Base-by-base conservation (phyloP, 2,113 vertebrate species). In the Microtus ochrogaster region DNA sequence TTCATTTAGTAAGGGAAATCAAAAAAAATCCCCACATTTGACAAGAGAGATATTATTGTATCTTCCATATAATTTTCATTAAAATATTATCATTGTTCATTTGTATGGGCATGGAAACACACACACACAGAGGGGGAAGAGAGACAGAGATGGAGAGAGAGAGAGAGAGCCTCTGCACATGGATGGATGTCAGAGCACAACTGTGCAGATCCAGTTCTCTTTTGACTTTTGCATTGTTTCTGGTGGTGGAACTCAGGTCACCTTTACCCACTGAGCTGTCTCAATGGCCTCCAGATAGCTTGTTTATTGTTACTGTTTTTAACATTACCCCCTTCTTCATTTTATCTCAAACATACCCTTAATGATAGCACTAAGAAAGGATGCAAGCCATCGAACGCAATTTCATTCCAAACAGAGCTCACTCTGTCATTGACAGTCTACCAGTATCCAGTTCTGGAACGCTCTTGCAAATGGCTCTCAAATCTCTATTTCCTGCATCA, bases 1-100 rank as follows among this genome's bases (percentile, higher is more conserved):
- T 97, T 98, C 84, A 95, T 82, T 36, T 17, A 81, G 58, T 22
- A 92, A 96, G 96, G 66, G 82, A 94, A 96, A 91, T n/a, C 24
- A 28, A 82, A 91, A 81, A 96, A 93, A 79, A n/a, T n/a, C 28
- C 0, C 58, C 58, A 10, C 21, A 74, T 96, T 91, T 79, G 90
- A 68, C 36, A 70, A 92, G 30, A 82, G 39, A 82, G 47, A 16
- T 5, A 63, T 33, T 49, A 24, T n/a, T 79, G 4, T 39, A 52
- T 77, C 7, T 96, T 91, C 33, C 30, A 85, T 85, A 88, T 55
- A 55, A 55, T 28, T 52, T 66, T 65, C 28, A 63, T 61, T 61
- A 63, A 63, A 63, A 63, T 41, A 41, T 83, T 83, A 41, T 16
- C n/a, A 82, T 39, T 83, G n/a, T 41, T 63, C 19, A 63, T 30